These are phyloP conservation scores for Carlito syrichta DNA, from an alignment of 2,113 vertebrate species.

Conservation along the genomic window DNA sequence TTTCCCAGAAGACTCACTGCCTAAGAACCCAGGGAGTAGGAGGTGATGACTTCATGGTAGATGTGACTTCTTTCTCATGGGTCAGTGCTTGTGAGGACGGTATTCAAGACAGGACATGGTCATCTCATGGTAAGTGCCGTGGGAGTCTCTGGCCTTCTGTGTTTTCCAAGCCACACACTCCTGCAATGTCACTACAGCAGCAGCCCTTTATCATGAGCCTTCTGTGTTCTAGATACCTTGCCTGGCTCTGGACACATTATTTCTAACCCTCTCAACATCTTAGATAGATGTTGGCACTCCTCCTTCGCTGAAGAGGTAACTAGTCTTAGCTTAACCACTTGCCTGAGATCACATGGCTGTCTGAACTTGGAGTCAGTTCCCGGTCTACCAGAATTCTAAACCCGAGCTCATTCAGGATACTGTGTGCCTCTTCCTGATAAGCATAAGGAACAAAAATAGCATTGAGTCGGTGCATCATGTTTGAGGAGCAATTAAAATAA, in stretches of 20 bases:
- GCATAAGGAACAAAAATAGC: neutral
- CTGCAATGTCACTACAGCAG: neutral
- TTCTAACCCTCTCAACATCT: neutral
- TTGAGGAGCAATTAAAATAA: neutral
- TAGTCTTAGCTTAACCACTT: neutral
- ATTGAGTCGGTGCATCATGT: neutral
- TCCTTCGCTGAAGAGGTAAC: neutral
- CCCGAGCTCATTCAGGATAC: fast-evolving
- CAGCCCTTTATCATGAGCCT: neutral
- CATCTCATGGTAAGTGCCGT: fast-evolving
- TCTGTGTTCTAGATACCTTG: neutral
- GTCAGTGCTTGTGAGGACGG: too few relatives aligned
- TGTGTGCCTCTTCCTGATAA: neutral
- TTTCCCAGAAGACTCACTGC: neutral
- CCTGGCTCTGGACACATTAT: neutral
- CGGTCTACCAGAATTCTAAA: neutral
- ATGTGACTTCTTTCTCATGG: fast-evolving
- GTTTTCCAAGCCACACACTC: too few relatives aligned
- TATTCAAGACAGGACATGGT: fast-evolving
- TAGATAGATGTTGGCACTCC: neutral
- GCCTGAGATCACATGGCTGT: neutral
- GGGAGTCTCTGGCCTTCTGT: neutral
- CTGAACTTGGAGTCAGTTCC: neutral
- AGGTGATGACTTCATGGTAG: neutral
- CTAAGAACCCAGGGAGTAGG: neutral